Base-by-base conservation (phyloP, 1,140 invertebrate species). In the Dendroctonus valens region DNA sequence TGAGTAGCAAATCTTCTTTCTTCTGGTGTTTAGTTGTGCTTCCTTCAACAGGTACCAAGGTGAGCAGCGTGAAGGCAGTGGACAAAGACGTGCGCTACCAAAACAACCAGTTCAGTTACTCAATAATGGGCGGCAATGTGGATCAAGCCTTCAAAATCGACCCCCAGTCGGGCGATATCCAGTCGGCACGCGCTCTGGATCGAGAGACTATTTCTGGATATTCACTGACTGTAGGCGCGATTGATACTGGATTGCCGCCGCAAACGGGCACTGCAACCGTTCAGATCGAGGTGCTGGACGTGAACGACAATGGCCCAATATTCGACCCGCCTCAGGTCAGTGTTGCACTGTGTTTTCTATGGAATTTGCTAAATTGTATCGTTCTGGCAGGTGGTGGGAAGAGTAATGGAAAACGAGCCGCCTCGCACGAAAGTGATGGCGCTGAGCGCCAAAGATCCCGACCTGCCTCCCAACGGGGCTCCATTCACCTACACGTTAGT, bases 81-180 rank as follows among this genome's bases (percentile, higher is more conserved):
- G 95, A 98, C 75, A 94, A 94, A 79, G 95, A 98, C 78, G 91
- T 96, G 0, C 83, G 91, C 3, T 88, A 90, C 9, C 90, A 93
- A 75, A 96, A 97, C 76, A 94, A 94, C 79, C 90, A 94, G 70
- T 97, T 97, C 75, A 90, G 87, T 37, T 97, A 94, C 75, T 92
- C 91, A 0, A 95, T 97, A 41, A 88, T 96, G 37, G 85, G 85
- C 50, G 94, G 94, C 5, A 96, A 96, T 76, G 77, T 82, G 0
- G 88, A 88, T 41, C 88, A 92, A 76, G 85, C 87, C 41, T 98
- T 98, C 76, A 92, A 90, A 75, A 88, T 97, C n/a, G 91, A 96
- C 81, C 87, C 92, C 0, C 88, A 90, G 72, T 87, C 84, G 15
- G 94, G 94, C 0, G 85, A 90, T 58, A 89, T 96, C 41, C 88